Evolutionary conservation across 2,888 invertebrate genomes (phyloP).

Genomic region (Leptogaster cylindrica): DNA sequence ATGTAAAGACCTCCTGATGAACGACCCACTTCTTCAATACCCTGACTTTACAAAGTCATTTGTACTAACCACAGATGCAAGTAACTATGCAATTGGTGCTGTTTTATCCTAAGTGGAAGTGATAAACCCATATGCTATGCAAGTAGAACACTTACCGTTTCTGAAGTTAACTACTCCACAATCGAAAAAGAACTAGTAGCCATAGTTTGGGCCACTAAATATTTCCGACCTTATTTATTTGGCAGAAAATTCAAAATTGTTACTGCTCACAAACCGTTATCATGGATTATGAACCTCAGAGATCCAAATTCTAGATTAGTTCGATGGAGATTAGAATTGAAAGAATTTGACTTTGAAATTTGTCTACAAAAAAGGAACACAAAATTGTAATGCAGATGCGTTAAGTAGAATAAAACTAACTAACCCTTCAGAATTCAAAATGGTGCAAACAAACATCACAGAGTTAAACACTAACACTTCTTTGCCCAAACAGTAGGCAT

Average conservation of each 20-base stretch:
- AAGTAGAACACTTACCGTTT: not conserved
- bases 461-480: not conserved
- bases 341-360: too few species aligned
- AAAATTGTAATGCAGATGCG: too few species aligned
- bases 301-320: conserved; percentile 30
- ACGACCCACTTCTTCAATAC: conserved; percentile 30
- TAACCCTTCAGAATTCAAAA: not conserved
- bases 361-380: too few species aligned
- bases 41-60: conserved; percentile 26
- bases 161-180: conserved; percentile 49
- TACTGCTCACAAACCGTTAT: conserved; percentile 41
- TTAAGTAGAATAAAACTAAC: too few species aligned
- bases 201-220: conserved; percentile 42
- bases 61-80: conserved; percentile 39
- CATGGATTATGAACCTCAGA: conserved; percentile 29
- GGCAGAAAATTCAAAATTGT: conserved; percentile 35
- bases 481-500: too few species aligned
- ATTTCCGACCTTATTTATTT: conserved; percentile 37
- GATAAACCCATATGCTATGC: not conserved
- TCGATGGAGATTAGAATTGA: conserved; percentile 45
- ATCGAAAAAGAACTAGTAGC: conserved; percentile 42
- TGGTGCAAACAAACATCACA: not conserved
- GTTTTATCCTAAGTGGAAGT: conserved; percentile 43
- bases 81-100: conserved; percentile 36
- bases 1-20: conserved; percentile 45